phyloP scores from a whole-genome alignment of 2,888 invertebrate genomes.

The Proisotoma minuta region DNA sequence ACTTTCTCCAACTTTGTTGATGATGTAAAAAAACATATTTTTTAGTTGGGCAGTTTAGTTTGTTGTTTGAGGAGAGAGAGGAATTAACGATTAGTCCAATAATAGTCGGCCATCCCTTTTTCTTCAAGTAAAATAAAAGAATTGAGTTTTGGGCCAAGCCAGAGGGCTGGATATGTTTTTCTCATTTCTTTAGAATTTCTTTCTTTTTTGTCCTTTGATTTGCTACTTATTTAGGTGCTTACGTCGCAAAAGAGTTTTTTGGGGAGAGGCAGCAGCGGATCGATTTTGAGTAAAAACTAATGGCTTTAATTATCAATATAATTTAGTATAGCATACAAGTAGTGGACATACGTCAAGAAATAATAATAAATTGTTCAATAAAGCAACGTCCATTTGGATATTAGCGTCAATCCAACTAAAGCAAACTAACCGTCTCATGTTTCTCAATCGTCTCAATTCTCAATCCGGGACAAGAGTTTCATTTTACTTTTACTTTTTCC shows the following conservation, averaged over 20 bases:
- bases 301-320: slow-evolving; percentile 5
- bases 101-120: no score
- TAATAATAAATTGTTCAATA: slow-evolving; percentile 4
- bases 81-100: no score
- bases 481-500: slow-evolving; percentile 7
- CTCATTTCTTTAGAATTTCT: no score
- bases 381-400: slow-evolving; percentile 5
- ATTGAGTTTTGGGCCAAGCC: no score
- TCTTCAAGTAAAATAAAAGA: no score
- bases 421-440: slow-evolving; percentile 10
- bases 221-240: background rate
- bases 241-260: slow-evolving; percentile 1
- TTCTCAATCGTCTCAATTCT: slow-evolving; percentile 5
- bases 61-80: no score
- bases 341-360: background rate
- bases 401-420: slow-evolving; percentile 5
- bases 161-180: no score
- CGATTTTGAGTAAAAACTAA: slow-evolving; percentile 3
- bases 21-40: no score
- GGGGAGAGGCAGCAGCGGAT: no score
- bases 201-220: no score
- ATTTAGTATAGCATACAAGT: background rate
- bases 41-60: no score
- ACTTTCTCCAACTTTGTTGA: no score
- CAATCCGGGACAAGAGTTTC: slow-evolving; percentile 8